These are phyloP conservation scores for Otolemur garnettii DNA, from an alignment of 2,113 vertebrate genomes.

Conservation along the genomic window DNA sequence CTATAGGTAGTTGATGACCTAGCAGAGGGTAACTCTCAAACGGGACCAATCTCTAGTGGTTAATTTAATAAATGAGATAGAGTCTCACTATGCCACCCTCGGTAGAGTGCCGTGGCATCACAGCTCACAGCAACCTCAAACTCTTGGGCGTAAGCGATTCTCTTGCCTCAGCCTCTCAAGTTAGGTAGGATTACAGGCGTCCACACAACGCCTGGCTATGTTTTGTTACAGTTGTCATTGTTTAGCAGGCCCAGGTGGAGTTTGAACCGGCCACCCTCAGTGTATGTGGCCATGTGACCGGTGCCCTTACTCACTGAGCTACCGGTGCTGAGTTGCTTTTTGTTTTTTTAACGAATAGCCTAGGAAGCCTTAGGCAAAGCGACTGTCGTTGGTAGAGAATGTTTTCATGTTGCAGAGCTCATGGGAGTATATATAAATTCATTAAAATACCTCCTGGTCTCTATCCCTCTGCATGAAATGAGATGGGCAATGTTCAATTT, in stretches of 20 bases:
- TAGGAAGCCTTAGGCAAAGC: conserved; percentile 14
- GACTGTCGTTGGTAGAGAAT: not conserved
- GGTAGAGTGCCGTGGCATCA: too few species aligned
- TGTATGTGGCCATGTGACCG: too few species aligned
- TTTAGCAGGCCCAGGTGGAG: too few species aligned
- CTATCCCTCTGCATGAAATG: not conserved
- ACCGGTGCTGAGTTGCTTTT: not conserved
- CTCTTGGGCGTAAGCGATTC: too few species aligned
- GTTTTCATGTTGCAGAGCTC: not conserved
- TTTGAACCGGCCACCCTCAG: too few species aligned
- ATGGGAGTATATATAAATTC: not conserved
- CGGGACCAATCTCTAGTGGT: not conserved
- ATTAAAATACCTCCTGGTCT: not conserved
- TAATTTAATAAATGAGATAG: conserved; percentile 1
- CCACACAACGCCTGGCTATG: too few species aligned
- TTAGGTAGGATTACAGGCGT: too few species aligned
- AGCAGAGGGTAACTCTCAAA: not conserved
- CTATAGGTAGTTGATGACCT: not conserved
- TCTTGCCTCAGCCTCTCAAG: too few species aligned
- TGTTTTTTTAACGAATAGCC: not conserved
- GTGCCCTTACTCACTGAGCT: too few species aligned
- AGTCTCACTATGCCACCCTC: too few species aligned
- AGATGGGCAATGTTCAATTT: not conserved
- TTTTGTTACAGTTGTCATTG: too few species aligned
- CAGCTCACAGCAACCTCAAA: too few species aligned